A percentile compares a stretch with the other conserved stretches of the same genome.
Evolutionary conservation across 2,888 invertebrate species (phyloP).

Genomic region (Acrocyrtus sp.): DNA sequence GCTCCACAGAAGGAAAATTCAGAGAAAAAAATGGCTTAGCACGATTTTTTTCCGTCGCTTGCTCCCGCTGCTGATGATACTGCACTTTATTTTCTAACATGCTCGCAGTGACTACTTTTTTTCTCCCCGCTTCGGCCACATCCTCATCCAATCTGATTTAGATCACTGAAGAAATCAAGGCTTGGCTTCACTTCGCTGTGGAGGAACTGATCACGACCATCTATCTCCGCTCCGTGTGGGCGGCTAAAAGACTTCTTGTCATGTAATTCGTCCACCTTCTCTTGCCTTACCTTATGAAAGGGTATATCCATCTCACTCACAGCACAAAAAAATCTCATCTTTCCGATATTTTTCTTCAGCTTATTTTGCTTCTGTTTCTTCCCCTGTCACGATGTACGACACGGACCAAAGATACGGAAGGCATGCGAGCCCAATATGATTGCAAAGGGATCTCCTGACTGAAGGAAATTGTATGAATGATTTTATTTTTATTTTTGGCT

Average conservation of each 20-base stretch:
- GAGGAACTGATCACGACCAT: slow-evolving; percentile 57
- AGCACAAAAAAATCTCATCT: slow-evolving; percentile 15
- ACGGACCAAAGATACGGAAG: slow-evolving; percentile 1
- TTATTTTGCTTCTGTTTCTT: slow-evolving; percentile 30
- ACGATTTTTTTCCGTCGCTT: slow-evolving; percentile 60
- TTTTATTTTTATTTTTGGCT: no score
- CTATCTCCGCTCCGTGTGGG: slow-evolving; percentile 52
- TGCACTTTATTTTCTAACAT: no score
- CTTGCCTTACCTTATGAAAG: background rate
- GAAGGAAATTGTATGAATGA: background rate
- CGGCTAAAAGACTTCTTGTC: slow-evolving; percentile 62
- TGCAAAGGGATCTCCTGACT: no score
- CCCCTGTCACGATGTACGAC: slow-evolving; percentile 18
- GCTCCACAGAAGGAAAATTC: slow-evolving; percentile 10
- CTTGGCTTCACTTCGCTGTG: slow-evolving; percentile 50
- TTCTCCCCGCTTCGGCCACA: no score
- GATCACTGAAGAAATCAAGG: slow-evolving; percentile 48
- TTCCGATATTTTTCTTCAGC: background rate
- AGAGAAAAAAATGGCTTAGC: slow-evolving; percentile 52
- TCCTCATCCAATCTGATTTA: slow-evolving; percentile 60
- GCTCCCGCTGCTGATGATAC: slow-evolving; percentile 58
- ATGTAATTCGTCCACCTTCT: slow-evolving; percentile 44
- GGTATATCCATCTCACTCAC: slow-evolving; percentile 4
- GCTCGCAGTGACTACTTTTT: background rate
- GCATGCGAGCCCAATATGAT: no score